Base-by-base conservation (phyloP, 37 sponge, comb jelly and placozoan genomes). In the Diacarnus erythraeanus region DNA sequence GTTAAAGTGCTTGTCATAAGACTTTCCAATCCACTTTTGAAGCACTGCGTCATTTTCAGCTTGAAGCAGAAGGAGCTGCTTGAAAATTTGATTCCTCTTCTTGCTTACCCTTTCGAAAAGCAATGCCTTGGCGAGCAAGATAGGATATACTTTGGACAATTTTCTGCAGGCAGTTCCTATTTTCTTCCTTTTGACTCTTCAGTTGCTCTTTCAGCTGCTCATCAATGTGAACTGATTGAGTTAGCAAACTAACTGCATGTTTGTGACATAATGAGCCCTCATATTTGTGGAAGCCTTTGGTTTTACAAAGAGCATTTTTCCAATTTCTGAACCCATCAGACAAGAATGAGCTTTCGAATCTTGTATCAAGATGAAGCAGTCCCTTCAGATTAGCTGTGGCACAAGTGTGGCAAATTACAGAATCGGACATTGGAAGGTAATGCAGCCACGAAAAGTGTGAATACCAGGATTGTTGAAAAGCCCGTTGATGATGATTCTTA, bases 151-250 rank as follows among this genome's bases (percentile, higher is more conserved):
- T 47, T 47, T 20, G 61, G 61, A 60, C 22, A 25, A 60, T 60
- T 60, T 60, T 60, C 61, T n/a, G 61, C n/a, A 60, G 61, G 61
- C 27, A 60, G 61, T 60, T 60, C 61, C 61, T 60, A 60, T 60
- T 60, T 60, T 60, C 61, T 5, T 60, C 61, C 61, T 60, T 60
- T 60, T 60, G 61, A 60, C 61, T 60, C 61, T 60, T 60, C 3
- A 60, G 61, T 25, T 26, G 61, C 61, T 60, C 61, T 25, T 60
- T 60, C 61, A 60, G 61, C 61, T 60, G 61, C 22, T 60, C 23
- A 60, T 60, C 61, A 47, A 47, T 47, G 51, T 47, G 51, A 47
- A 6, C 51, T 47, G 51, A 12, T 47, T 47, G 51, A 47, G 51
- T 47, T 47, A 47, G 12, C 51, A 15, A 12, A 47, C 10, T 47